These are phyloP conservation scores for Chlorops oryzae DNA, from an alignment of 1,140 invertebrate species.

Conservation along the genomic window DNA sequence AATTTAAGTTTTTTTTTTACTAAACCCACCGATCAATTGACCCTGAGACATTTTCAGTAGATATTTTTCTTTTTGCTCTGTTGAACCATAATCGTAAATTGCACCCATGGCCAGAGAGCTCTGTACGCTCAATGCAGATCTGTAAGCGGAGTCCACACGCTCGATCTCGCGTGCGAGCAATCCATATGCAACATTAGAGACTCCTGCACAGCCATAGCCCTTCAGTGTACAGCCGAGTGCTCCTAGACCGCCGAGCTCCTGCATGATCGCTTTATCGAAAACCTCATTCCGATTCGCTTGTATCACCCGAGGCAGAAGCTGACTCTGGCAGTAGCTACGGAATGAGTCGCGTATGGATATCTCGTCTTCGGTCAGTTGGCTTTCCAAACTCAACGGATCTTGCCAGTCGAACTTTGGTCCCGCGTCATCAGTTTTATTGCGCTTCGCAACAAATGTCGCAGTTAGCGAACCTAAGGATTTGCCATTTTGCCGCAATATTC, in stretches of 20 bases:
- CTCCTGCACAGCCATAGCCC: constrained; percentile 91
- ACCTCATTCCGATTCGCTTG: constrained; percentile 88
- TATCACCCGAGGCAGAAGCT: constrained; percentile 80
- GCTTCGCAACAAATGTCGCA: constrained; percentile 17
- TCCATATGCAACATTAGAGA: constrained; percentile 92
- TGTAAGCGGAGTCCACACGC: constrained; percentile 76
- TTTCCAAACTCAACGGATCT: constrained; percentile 87
- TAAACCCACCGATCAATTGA: constrained; percentile 68
- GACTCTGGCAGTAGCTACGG: constrained; percentile 82
- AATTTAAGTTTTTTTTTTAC: background rate
- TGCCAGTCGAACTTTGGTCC: constrained; percentile 76
- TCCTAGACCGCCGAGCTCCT: constrained; percentile 84
- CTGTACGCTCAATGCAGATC: constrained; percentile 96
- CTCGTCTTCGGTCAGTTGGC: constrained; percentile 85
- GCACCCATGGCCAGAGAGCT: constrained; percentile 95
- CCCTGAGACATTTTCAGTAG: constrained; percentile 79
- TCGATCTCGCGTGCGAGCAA: constrained; percentile 91
- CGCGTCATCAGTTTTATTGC: constrained; percentile 22
- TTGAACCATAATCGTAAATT: constrained; percentile 80
- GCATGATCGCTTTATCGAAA: constrained; percentile 83
- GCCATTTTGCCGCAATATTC: constrained; percentile 19
- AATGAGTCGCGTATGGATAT: constrained; percentile 82
- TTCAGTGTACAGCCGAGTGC: constrained; percentile 84
- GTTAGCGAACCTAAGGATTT: constrained; percentile 17
- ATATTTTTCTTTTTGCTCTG: constrained; percentile 87